Evolutionary conservation across 2,888 invertebrate species (phyloP).

Genomic region (Mesorhabditis spiculigera): DNA sequence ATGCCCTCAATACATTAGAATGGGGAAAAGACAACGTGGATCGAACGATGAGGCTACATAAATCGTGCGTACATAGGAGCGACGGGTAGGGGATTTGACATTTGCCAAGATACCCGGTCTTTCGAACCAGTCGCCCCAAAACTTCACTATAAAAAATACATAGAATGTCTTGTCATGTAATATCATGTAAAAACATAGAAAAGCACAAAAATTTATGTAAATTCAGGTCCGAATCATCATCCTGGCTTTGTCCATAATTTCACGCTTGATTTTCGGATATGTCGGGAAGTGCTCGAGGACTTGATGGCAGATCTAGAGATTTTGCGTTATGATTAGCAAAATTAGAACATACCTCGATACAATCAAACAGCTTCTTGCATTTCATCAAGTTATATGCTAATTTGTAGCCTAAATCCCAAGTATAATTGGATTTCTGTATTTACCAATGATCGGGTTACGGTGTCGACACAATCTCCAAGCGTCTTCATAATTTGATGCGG

Average conservation of each 20-base stretch:
- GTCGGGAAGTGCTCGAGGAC: slow-evolving; percentile 67
- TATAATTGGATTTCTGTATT: slow-evolving; percentile 7
- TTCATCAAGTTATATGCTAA: slow-evolving; percentile 87
- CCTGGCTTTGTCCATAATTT: slow-evolving; percentile 80
- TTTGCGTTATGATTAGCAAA: neutral
- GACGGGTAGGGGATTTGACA: no score
- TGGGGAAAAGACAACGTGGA: no score
- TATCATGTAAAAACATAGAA: no score
- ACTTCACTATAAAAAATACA: no score
- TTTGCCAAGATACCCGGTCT: no score
- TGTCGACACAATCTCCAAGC: slow-evolving; percentile 83
- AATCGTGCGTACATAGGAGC: no score
- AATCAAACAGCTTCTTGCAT: slow-evolving; percentile 80
- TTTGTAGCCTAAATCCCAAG: slow-evolving; percentile 71
- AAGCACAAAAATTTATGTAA: neutral
- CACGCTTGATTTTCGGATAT: slow-evolving; percentile 84
- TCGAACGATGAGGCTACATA: no score
- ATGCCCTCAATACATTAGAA: no score
- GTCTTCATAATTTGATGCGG: slow-evolving; percentile 76
- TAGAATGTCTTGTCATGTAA: no score
- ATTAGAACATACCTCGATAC: slow-evolving; percentile 69
- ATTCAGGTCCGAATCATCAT: slow-evolving; percentile 21
- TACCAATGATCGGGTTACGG: slow-evolving; percentile 76
- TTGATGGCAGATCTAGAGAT: slow-evolving; percentile 60
- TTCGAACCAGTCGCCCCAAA: no score